A percentile compares a stretch with the other conserved stretches of the same genome.
Conservation (phyloP, 1,140 invertebrate genomes). For the Diabrotica virgifera region DNA sequence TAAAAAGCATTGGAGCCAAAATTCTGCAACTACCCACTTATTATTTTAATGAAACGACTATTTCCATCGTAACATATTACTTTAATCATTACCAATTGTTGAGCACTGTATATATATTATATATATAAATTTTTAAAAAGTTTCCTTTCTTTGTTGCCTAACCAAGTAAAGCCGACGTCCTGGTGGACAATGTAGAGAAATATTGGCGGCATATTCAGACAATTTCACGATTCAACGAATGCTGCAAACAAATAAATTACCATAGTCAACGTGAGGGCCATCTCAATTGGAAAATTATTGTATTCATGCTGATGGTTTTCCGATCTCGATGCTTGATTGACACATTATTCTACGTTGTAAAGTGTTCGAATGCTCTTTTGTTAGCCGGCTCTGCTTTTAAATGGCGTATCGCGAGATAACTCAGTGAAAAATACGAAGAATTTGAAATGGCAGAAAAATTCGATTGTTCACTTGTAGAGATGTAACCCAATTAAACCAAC, state of each 20-base stretch:
- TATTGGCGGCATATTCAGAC: neutral
- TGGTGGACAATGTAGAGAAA: neutral
- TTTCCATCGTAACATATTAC: too few relatives aligned
- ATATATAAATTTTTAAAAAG: too few relatives aligned
- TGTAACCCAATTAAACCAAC: too few relatives aligned
- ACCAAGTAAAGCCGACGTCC: too few relatives aligned
- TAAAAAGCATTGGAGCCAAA: too few relatives aligned
- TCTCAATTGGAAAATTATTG: slow-evolving; percentile 30
- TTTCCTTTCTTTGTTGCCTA: too few relatives aligned
- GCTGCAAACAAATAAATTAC: slow-evolving; percentile 25
- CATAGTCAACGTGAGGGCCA: slow-evolving; percentile 18
- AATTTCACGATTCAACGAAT: slow-evolving; percentile 25
- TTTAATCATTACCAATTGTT: too few relatives aligned
- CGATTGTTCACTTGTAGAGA: neutral
- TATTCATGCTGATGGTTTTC: slow-evolving; percentile 32
- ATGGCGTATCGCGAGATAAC: slow-evolving; percentile 1
- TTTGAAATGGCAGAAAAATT: neutral
- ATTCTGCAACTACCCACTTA: too few relatives aligned
- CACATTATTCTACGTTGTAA: slow-evolving; percentile 34
- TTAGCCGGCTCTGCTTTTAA: neutral
- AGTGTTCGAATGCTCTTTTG: slow-evolving; percentile 1
- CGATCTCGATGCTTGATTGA: slow-evolving; percentile 32
- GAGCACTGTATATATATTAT: too few relatives aligned
- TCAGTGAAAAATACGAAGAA: neutral
- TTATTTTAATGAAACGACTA: too few relatives aligned